A percentile compares a stretch with the other conserved stretches of the same genome.
Conservation (phyloP, 2,888 invertebrate genomes). For the Chromoteleia sp. region DNA sequence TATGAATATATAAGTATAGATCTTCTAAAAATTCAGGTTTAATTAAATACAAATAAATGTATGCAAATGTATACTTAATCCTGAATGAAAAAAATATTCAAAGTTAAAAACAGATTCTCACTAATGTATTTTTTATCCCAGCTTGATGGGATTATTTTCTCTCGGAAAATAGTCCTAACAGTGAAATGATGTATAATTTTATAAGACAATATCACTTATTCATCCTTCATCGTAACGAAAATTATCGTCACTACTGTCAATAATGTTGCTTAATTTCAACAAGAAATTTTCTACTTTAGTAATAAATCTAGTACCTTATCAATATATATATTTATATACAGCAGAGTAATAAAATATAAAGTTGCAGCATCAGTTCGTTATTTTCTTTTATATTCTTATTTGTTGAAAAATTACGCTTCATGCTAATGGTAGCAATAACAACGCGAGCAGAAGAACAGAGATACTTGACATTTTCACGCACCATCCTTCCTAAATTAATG, state of each 20-base stretch:
- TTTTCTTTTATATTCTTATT: conserved; percentile 55
- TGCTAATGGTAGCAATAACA: conserved; percentile 48
- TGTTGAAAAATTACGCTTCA: conserved; percentile 53
- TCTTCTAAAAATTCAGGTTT: no score
- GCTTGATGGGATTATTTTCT: no score
- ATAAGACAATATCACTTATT: no score
- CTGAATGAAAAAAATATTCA: no score
- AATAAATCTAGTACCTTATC: conserved; percentile 30
- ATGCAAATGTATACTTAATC: no score
- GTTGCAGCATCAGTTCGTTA: conserved; percentile 44
- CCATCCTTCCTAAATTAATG: conserved; percentile 47
- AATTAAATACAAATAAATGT: no score
- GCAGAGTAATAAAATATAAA: conserved; percentile 40
- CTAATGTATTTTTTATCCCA: no score
- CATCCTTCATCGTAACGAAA: no score
- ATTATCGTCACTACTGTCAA: neutral
- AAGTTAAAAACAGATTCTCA: no score
- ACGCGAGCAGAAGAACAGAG: conserved; percentile 5
- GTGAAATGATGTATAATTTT: no score
- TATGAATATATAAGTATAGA: no score
- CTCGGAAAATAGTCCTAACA: no score
- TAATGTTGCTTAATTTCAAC: neutral
- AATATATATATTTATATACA: conserved; percentile 46
- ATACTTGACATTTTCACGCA: conserved; percentile 23
- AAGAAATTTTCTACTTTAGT: conserved; percentile 1